Conservation (phyloP, 2,888 invertebrate species). For the Panzeria rudis region DNA sequence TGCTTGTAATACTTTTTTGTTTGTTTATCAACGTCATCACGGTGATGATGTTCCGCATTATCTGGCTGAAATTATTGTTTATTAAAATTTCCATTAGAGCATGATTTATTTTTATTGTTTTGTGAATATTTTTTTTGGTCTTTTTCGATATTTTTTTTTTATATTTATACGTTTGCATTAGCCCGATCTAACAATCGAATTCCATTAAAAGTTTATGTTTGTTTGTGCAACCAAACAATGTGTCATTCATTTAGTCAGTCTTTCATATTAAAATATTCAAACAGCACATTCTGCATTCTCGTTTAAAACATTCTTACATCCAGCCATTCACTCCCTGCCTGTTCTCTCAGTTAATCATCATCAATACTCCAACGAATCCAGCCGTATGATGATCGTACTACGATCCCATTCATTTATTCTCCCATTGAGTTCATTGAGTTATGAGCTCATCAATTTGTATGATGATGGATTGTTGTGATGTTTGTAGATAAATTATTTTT, state of each 20-base stretch:
- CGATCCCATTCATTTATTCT: slow-evolving; percentile 28
- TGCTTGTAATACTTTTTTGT: neutral
- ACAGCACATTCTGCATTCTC: slow-evolving; percentile 22
- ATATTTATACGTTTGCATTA: slow-evolving; percentile 53
- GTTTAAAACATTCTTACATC: neutral
- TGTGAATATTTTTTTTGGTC: slow-evolving; percentile 30
- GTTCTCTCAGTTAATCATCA: slow-evolving; percentile 37
- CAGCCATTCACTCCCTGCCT: slow-evolving; percentile 3
- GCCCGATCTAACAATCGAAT: slow-evolving; percentile 56
- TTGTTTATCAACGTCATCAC: slow-evolving; percentile 34
- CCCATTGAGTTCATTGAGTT: slow-evolving; percentile 61
- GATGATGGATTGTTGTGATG: slow-evolving; percentile 68
- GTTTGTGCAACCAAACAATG: slow-evolving; percentile 63
- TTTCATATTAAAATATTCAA: slow-evolving; percentile 17
- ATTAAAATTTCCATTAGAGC: slow-evolving; percentile 64
- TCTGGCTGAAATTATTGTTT: slow-evolving; percentile 53
- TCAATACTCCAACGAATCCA: slow-evolving; percentile 1
- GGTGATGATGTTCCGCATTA: slow-evolving; percentile 25
- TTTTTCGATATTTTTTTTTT: neutral
- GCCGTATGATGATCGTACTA: neutral
- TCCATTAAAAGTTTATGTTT: slow-evolving; percentile 58
- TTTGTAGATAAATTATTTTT: slow-evolving; percentile 61
- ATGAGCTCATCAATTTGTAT: slow-evolving; percentile 70
- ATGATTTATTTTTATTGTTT: slow-evolving; percentile 59
- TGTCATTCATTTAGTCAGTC: slow-evolving; percentile 67